Evolutionary conservation across 2,797 vertebrate species (phyloP).

Genomic region (Margarornis squamiger): DNA sequence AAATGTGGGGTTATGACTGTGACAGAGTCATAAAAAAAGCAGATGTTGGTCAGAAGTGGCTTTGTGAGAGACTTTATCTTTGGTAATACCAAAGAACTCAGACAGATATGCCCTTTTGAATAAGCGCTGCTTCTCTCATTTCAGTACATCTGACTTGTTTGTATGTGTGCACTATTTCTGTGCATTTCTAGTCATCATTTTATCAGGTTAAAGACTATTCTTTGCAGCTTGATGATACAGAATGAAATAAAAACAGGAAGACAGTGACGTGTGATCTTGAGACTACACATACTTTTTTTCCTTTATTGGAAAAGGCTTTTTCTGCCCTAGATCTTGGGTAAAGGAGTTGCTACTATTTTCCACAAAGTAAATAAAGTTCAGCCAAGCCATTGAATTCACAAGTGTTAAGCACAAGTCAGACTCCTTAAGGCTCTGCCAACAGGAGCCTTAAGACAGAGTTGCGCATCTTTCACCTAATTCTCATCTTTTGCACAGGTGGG

Average conservation of each 20-base stretch:
- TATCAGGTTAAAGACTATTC: neutral
- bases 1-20: neutral
- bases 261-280: neutral
- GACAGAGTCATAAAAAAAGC: neutral
- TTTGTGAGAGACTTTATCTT: neutral
- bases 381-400: neutral
- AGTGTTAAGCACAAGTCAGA: neutral
- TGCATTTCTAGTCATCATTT: neutral
- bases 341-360: constrained; percentile 20
- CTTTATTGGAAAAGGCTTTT: constrained; percentile 15
- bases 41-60: neutral
- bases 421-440: neutral
- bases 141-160: neutral
- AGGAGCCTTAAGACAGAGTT: neutral
- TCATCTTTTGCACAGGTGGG: constrained; percentile 84
- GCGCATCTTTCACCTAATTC: constrained; percentile 35
- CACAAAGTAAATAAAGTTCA: neutral
- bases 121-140: neutral
- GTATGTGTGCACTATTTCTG: neutral
- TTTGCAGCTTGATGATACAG: neutral
- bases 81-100: neutral
- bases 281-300: neutral
- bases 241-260: neutral
- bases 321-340: neutral
- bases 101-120: neutral